Conservation (phyloP, 1,140 invertebrate species). For the Diprion similis region DNA sequence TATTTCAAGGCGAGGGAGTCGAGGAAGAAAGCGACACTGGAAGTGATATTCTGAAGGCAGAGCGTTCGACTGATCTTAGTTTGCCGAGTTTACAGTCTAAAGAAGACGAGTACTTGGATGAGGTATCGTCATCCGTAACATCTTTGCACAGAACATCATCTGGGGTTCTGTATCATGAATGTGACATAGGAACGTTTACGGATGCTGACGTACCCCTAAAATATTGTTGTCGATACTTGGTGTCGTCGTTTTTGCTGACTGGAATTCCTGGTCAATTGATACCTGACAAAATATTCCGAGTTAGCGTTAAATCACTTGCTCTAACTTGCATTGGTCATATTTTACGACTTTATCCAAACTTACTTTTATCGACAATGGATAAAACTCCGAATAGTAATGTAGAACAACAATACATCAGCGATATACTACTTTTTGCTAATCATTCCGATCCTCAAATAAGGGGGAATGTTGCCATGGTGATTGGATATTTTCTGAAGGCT, state of each 20-base stretch:
- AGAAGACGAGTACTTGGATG: slow-evolving; percentile 36
- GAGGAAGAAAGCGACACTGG: slow-evolving; percentile 41
- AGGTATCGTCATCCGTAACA: slow-evolving; percentile 30
- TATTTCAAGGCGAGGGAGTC: slow-evolving; percentile 34
- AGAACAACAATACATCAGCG: slow-evolving; percentile 68
- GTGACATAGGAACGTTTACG: slow-evolving; percentile 71
- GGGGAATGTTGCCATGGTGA: slow-evolving; percentile 72
- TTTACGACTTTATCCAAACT: slow-evolving; percentile 72
- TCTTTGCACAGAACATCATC: slow-evolving; percentile 35
- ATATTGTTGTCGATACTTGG: slow-evolving; percentile 78
- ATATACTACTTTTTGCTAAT: slow-evolving; percentile 73
- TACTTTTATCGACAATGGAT: slow-evolving; percentile 62
- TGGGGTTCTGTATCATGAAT: slow-evolving; percentile 50
- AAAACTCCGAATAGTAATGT: slow-evolving; percentile 41
- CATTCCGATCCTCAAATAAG: slow-evolving; percentile 86
- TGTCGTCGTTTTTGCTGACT: slow-evolving; percentile 77
- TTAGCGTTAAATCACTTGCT: slow-evolving; percentile 85
- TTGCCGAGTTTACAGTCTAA: slow-evolving; percentile 30
- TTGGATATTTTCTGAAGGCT: slow-evolving; percentile 72
- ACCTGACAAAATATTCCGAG: slow-evolving; percentile 73
- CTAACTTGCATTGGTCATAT: slow-evolving; percentile 76
- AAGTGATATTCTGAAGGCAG: slow-evolving; percentile 39
- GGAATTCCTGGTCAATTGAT: slow-evolving; percentile 69
- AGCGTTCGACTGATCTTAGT: slow-evolving; percentile 27
- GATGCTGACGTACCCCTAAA: slow-evolving; percentile 74